A percentile compares a stretch with the other conserved stretches of the same genome.
These are phyloP conservation scores for Gallinago nigripennis DNA, from an alignment of 2,797 vertebrate species.

Conservation along the genomic window DNA sequence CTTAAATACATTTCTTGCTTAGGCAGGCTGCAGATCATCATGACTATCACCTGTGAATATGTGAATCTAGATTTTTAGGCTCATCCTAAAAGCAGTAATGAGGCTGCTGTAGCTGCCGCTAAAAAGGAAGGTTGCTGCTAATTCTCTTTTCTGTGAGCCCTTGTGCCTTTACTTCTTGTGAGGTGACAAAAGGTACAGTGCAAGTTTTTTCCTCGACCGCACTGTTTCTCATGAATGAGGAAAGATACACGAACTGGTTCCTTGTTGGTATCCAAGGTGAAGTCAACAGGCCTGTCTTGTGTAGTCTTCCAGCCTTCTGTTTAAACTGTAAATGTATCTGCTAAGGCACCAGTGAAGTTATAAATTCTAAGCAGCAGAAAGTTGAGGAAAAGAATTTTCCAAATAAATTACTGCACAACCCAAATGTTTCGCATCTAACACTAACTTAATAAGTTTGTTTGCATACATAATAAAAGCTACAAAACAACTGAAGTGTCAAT, in stretches of 20 bases:
- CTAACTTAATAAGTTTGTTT: background rate
- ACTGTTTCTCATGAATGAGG: background rate
- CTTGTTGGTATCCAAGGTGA: background rate
- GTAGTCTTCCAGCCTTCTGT: background rate
- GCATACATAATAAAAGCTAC: background rate
- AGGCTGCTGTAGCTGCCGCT: background rate
- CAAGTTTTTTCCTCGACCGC: background rate
- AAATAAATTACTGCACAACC: background rate
- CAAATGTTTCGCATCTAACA: background rate
- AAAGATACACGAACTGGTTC: background rate
- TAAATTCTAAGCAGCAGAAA: background rate
- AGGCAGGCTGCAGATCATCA: background rate
- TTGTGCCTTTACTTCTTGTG: background rate
- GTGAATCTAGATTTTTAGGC: background rate
- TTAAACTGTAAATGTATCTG: background rate
- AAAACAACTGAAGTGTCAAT: background rate
- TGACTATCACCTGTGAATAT: background rate
- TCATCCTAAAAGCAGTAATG: background rate
- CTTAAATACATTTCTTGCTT: background rate
- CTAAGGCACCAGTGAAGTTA: background rate
- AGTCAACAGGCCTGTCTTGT: background rate
- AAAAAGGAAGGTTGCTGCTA: background rate
- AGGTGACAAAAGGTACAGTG: fast-evolving
- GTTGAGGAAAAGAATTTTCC: background rate
- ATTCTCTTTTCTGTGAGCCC: background rate